Conservation (phyloP, 2,797 vertebrate species). For the Podargus strigoides region DNA sequence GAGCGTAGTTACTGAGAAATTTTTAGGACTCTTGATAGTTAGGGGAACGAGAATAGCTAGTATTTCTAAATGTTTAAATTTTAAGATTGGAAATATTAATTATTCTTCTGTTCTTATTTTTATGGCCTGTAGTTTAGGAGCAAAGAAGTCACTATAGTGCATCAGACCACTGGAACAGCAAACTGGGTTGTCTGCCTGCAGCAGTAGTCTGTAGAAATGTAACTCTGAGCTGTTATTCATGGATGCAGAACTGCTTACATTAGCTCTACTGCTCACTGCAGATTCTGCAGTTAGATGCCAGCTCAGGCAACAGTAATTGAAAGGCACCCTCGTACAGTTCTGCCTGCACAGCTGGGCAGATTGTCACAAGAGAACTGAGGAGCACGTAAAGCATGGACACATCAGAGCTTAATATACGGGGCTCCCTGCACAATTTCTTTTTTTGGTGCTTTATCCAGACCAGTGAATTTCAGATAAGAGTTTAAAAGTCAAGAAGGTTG, state of each 20-base stretch:
- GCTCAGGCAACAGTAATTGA: not conserved
- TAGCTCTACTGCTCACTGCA: not conserved
- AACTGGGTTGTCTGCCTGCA: not conserved
- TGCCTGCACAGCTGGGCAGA: not conserved
- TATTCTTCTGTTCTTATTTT: not conserved
- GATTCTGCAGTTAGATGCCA: not conserved
- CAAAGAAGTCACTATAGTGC: not conserved
- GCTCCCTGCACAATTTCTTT: not conserved
- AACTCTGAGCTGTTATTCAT: not conserved
- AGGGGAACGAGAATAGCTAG: not conserved
- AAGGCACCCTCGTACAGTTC: not conserved
- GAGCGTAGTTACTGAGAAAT: not conserved
- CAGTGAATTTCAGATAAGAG: not conserved
- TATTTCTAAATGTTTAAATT: not conserved
- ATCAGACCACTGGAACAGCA: not conserved
- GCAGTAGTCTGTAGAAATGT: rapidly evolving
- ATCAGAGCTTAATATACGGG: not conserved
- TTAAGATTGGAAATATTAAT: not conserved
- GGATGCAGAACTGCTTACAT: not conserved
- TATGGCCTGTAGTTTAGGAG: not conserved
- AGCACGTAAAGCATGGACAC: not conserved
- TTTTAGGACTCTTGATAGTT: not conserved
- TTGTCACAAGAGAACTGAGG: not conserved
- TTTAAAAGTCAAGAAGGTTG: not conserved
- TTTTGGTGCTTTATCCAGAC: not conserved